Evolutionary conservation across 2,797 vertebrate species (phyloP).

Genomic region (Danio albolineatus): DNA sequence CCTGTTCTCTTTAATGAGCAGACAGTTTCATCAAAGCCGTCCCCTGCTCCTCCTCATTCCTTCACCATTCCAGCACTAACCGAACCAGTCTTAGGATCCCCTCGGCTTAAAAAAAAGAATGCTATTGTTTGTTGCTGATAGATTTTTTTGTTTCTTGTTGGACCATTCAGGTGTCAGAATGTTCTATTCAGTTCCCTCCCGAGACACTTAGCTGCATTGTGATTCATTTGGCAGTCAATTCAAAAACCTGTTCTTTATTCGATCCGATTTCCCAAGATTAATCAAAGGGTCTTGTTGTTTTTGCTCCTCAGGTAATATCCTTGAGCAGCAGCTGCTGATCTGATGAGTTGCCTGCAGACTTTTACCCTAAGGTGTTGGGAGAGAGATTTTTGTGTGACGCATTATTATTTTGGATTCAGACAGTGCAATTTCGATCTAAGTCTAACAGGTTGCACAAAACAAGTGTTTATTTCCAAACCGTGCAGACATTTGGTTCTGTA

Average conservation of each 20-base stretch:
- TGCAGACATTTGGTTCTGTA: neutral
- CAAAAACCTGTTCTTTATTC: conserved; percentile 15
- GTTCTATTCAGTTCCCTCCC: conserved; percentile 7
- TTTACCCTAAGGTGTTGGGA: conserved; percentile 49
- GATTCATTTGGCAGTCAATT: conserved; percentile 53
- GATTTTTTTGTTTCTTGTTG: conserved; percentile 46
- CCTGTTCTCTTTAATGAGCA: conserved; percentile 65
- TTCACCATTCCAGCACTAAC: conserved; percentile 20
- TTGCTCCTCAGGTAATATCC: conserved; percentile 50
- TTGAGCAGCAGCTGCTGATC: conserved; percentile 57
- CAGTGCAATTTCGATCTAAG: neutral
- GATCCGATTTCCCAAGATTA: conserved; percentile 38
- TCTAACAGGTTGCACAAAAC: neutral
- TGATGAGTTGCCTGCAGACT: conserved; percentile 48
- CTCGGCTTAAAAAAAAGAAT: conserved; percentile 28
- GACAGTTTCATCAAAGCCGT: conserved; percentile 61
- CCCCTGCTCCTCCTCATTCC: conserved; percentile 14
- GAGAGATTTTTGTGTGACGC: conserved; percentile 32
- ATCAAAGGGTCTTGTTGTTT: conserved; percentile 47
- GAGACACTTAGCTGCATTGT: conserved; percentile 30
- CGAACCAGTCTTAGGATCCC: conserved; percentile 30
- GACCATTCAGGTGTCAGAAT: conserved; percentile 43
- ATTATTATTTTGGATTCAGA: conserved; percentile 12
- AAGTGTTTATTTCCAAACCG: neutral
- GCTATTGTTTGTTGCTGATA: conserved; percentile 52